Evolutionary conservation across 2,113 vertebrate genomes (phyloP).

Genomic region (Corydoras maculifer): DNA sequence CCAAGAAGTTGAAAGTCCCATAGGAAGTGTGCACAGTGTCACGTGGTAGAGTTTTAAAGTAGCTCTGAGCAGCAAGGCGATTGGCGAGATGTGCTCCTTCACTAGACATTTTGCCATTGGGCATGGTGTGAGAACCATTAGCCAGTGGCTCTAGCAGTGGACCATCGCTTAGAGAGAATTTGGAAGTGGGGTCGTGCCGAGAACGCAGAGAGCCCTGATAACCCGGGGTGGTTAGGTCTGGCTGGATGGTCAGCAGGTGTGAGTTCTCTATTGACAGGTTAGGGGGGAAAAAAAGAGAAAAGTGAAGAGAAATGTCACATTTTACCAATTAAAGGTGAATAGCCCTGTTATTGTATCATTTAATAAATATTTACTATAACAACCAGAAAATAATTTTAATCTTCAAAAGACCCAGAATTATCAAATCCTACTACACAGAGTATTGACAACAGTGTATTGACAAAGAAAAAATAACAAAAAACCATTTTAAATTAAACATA

Average conservation of each 20-base stretch:
- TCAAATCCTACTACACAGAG: too few species aligned
- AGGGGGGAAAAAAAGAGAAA: slow-evolving; percentile 28
- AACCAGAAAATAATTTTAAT: too few species aligned
- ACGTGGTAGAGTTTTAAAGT: slow-evolving; percentile 87
- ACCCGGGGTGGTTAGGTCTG: slow-evolving; percentile 92
- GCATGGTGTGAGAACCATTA: slow-evolving; percentile 82
- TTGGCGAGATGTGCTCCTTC: slow-evolving; percentile 81
- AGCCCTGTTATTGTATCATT: too few species aligned
- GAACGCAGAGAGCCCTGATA: slow-evolving; percentile 92
- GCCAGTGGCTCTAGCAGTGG: slow-evolving; percentile 88
- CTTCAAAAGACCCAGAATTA: background rate
- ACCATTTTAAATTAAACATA: too few species aligned
- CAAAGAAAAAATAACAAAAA: too few species aligned
- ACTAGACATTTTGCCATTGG: slow-evolving; percentile 79
- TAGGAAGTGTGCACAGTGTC: slow-evolving; percentile 87
- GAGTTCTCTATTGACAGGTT: slow-evolving; percentile 75
- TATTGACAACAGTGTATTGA: too few species aligned
- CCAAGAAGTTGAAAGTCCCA: slow-evolving; percentile 96
- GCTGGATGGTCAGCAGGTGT: slow-evolving; percentile 96
- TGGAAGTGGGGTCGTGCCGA: slow-evolving; percentile 77
- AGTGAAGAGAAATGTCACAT: background rate
- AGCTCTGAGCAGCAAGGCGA: slow-evolving; percentile 84
- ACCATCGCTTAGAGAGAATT: slow-evolving; percentile 89
- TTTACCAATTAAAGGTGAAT: too few species aligned
- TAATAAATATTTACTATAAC: too few species aligned